Base-by-base conservation (phyloP, 2,888 invertebrate species). In the Flexamia atlantica region DNA sequence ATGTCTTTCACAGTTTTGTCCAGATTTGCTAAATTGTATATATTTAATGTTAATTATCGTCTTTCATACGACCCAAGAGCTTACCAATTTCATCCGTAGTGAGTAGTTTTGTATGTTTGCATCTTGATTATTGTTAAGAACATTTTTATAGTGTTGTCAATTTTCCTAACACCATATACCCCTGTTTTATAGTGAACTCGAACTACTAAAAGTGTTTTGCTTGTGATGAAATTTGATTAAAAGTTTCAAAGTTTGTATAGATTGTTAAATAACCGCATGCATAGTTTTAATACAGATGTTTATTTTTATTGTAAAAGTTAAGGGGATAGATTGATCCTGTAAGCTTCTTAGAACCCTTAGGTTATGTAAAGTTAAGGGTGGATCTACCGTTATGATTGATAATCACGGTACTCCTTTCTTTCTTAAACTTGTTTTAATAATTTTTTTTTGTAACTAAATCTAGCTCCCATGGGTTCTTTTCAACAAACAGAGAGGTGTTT, bases 101-200 rank as follows among this genome's bases (percentile, higher is more conserved):
- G 72, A 72, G 72, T 72, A 72, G 72, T 72, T 72, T 72, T 72
- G 72, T 72, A 72, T 72, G 72, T 72, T 72, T 72, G 72, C 72
- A 72, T 72, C 72, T 72, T 72, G 72, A 72, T 40, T 40, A 72
- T 40, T 72, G 72, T 72, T 72, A 72, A 72, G 72, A 42, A 72
- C 72, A 72, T 72, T 72, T 72, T 72, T 72, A 72, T 40, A 72
- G 72, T 68, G 42, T 72, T 72, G 72, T 72, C 40, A 72, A 40
- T 40, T 72, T 72, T 40, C 72, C 30, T 68, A 68, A 68, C 68
- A 68, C 68, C 68, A 57, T 57, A 14, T 50, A 9, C 57, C 57
- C 57, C 57, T 57, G 57, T 57, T 57, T 57, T 57, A 23, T 57
- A 57, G 57, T 57, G 20, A 10, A 23, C 14, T 4, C 20, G 9